Evolutionary conservation across 1,140 invertebrate species (phyloP), one percentile per base, ranked within the genome.

Genomic region (Drosophila arizonae): DNA sequence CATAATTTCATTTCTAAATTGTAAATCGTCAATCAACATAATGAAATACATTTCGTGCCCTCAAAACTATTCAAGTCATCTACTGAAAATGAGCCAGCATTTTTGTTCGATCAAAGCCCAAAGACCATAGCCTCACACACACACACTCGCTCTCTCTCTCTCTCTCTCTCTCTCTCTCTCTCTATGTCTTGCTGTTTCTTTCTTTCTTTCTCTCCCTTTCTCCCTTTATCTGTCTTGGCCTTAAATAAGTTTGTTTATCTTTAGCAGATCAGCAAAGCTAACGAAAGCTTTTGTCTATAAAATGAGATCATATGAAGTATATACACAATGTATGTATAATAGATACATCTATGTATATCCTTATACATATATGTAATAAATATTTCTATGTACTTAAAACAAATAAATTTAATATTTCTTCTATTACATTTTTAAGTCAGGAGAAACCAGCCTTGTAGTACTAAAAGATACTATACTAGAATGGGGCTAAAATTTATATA

Each of bases 11-110:
- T 86, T 85, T 67, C 72, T 67, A 85, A 85, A 85, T 86, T 85
- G 85, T 86, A 79, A 82, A 86, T 86, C 81, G 81, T 86, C 81
- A 87, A 86, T 86, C 81, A 86, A 86, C 76, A 76, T 86, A 87
- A 86, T 86, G 82, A 81, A 86, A 86, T 75, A 65, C 67, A 68
- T 66, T 68, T 78, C 69, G 60, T 50, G 70, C 33, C 58, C 33
- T 54, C 66, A 73, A 73, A 63, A 69, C 61, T 39, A 39, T 39
- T 48, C 61, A 65, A 78, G 61, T 86, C 78, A 86, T 87, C 75
- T 81, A 63, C 54, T 54, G 65, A 50, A 81, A 76, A 66, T 86
- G 81, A 86, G 61, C 79, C 71, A 87, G 81, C 81, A 86, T 57
- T 81, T 86, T 86, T 70, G 66, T 77, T 85, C 76, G 48, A 74